Base-by-base conservation (phyloP, 2,797 vertebrate genomes). In the Platyrinchus mystaceus region DNA sequence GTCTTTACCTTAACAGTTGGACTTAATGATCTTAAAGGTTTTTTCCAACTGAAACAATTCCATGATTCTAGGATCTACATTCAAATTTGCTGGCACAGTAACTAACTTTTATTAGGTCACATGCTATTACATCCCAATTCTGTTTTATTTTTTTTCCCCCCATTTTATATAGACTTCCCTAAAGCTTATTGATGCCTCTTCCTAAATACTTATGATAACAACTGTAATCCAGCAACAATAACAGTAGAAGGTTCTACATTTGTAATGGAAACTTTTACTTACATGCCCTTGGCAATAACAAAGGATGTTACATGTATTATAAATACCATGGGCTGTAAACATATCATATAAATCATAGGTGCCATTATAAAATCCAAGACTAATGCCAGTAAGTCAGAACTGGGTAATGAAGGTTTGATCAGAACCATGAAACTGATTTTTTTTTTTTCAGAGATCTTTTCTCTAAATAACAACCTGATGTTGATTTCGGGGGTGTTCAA, bases 401-500 rank as follows among this genome's bases (percentile, higher is more conserved):
- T 55, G 53, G 62, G n/a, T 36, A 71, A 81, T 18, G 43, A 78
- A 90, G 37, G 9, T 12, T 73, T 92, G 30, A 39, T 92, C 37
- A 90, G 36, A 88, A 84, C 17, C 41, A 62, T 24, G 18, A 75
- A 91, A 63, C 15, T 8, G 28, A 55, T 20, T 63, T 58, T 62
- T 58, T 22, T 22, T 46, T 66, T 55, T 32, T 7, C 32, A 8
- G 18, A 58, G 19, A 52, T 81, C 43, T 78, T 89, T 80, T 84
- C 63, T 89, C 84, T 86, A 89, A 93, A 96, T 91, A 95, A 80
- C 81, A 75, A 50, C 34, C 23, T 79, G 67, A 69, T 67, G 67
- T 20, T 96, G 91, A 93, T 92, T 94, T 95, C 56, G 30, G 56
- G 55, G 91, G 89, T 95, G 94, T 96, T 96, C 94, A 96, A 96